Base-by-base conservation (phyloP, 2,888 invertebrate genomes). In the Drosophila anomelani region DNA sequence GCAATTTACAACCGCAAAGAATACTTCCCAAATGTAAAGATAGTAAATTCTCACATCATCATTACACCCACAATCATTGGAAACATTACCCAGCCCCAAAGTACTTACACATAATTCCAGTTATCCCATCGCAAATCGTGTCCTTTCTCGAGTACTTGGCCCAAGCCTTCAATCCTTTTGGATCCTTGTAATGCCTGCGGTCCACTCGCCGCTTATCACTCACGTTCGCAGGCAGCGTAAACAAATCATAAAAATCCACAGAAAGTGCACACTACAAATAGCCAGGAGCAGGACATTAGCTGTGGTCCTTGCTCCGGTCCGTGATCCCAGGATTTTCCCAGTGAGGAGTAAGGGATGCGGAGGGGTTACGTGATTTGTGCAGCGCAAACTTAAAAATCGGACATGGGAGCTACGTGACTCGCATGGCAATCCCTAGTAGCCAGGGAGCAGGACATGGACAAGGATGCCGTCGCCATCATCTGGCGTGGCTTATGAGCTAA, bases 201-300 rank as follows among this genome's bases (percentile, higher is more conserved):
- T 54, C 43, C 23, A 38, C 29, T 55, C 41, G 32, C 34, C 34
- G 55, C 60, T 79, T 71, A 72, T 75, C 34, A 62, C 64, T 63
- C 85, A 85, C 85, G 85, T 84, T 57, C 53, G 61, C 54, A 32
- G 73, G 53, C 57, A 63, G 47, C 69, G 75, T 85, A 89, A 89
- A 89, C 89, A 89, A 89, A 89, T 89, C 88, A 89, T 89, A 89
- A 89, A 88, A 88, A 73, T 77, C 74, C 80, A 78, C 86, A 88
- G 80, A 85, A 83, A 85, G 81, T 85, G 85, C 81, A 81, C 80
- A 78, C 82, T 78, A 84, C 88, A 88, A 89, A 88, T 77, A 76
- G 85, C 84, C 88, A 76, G 76, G 81, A 85, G 89, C 77, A 81
- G 80, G 78, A 77, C 85, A 85, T 87, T 85, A 85, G 79, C 72